These are phyloP conservation scores for Notocelia uddmanniana DNA, from an alignment of 2,888 invertebrate species.

Conservation along the genomic window DNA sequence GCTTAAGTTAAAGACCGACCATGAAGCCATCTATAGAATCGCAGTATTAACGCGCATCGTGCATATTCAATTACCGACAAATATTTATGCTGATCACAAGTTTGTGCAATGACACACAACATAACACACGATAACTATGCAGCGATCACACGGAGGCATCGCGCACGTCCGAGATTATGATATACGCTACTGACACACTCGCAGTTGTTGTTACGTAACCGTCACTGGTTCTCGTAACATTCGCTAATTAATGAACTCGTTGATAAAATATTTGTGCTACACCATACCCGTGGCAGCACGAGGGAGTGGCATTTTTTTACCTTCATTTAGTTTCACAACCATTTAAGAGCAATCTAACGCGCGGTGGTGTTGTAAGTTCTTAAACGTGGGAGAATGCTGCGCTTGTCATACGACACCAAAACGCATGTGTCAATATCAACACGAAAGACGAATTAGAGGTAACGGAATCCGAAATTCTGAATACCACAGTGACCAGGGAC, in stretches of 20 bases:
- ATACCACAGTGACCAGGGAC: conserved; percentile 6
- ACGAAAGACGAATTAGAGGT: conserved; percentile 31
- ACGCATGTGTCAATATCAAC: conserved; percentile 31
- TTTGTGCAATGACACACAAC: conserved; percentile 63
- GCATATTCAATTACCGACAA: conserved; percentile 47
- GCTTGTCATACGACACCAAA: conserved; percentile 43
- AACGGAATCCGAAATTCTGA: conserved; percentile 21
- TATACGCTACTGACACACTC: conserved; percentile 48
- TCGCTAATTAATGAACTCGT: conserved; percentile 64
- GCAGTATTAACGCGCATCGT: conserved; percentile 11
- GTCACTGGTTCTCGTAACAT: conserved; percentile 58
- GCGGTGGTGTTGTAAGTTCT: conserved; percentile 53
- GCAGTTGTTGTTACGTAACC: conserved; percentile 54
- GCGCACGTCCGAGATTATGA: conserved; percentile 56
- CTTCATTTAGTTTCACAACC: conserved; percentile 59
- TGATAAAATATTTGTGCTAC: conserved; percentile 48
- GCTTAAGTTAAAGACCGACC: conserved; percentile 5
- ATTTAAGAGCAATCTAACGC: conserved; percentile 51
- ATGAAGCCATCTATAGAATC: conserved; percentile 14
- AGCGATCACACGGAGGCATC: conserved; percentile 57
- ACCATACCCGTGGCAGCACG: conserved; percentile 52
- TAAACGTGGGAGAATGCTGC: conserved; percentile 51
- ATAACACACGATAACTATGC: conserved; percentile 52
- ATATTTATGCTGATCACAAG: conserved; percentile 74
- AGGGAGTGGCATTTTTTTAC: conserved; percentile 57